phyloP scores from a whole-genome alignment of 2,888 invertebrate species.

The Congeria kusceri region DNA sequence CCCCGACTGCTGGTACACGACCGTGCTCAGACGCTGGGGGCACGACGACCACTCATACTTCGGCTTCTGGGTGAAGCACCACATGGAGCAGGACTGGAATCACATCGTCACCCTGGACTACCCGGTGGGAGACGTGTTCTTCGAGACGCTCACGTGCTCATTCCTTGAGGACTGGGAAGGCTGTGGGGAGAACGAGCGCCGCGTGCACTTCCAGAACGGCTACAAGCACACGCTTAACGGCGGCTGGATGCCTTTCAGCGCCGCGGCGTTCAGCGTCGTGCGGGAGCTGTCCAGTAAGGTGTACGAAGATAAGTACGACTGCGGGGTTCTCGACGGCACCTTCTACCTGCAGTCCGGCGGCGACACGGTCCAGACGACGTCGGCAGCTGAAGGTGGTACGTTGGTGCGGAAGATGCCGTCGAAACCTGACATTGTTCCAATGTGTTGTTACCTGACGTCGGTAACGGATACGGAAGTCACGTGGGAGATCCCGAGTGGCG shows the following conservation, averaged over 20 bases:
- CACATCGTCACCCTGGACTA: slow-evolving; percentile 70
- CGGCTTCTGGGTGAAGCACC: slow-evolving; percentile 72
- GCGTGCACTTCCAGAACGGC: slow-evolving; percentile 63
- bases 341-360: slow-evolving; percentile 70
- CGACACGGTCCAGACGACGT: slow-evolving; percentile 52
- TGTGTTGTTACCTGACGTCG: slow-evolving; percentile 54
- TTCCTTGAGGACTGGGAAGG: slow-evolving; percentile 74
- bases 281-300: slow-evolving; percentile 50
- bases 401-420: slow-evolving; percentile 23
- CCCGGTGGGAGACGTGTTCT: slow-evolving; percentile 63
- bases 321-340: slow-evolving; percentile 45
- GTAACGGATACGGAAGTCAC: slow-evolving; percentile 40
- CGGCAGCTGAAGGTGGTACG: slow-evolving; percentile 42
- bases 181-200: slow-evolving; percentile 59
- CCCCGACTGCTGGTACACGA: slow-evolving; percentile 69
- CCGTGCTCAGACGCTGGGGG: slow-evolving; percentile 70
- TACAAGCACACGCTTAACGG: slow-evolving; percentile 60
- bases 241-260: slow-evolving; percentile 64
- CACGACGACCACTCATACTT: slow-evolving; percentile 59
- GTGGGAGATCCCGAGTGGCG: slow-evolving; percentile 62
- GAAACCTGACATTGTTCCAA: slow-evolving; percentile 52
- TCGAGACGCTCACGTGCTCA: slow-evolving; percentile 58
- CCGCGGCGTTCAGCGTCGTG: slow-evolving; percentile 63
- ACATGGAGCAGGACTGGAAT: slow-evolving; percentile 60
- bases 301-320: slow-evolving; percentile 60